Percentiles rank a stretch among this genome's conserved stretches.
Conservation (phyloP, 1,140 invertebrate genomes). For the Daktulosphaira vitifoliae region DNA sequence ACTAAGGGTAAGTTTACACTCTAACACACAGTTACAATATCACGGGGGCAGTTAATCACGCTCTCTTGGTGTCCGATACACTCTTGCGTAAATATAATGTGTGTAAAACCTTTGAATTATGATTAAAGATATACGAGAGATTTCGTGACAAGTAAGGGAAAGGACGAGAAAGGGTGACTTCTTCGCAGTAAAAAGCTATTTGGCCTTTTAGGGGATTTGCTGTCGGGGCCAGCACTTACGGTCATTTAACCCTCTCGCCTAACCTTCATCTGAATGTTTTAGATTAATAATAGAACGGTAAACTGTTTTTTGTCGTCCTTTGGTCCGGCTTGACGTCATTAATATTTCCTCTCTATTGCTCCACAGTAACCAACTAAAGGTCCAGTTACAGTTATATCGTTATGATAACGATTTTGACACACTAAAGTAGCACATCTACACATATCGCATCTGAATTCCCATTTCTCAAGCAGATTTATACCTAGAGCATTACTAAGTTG, state of each 20-base stretch:
- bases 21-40: slow-evolving; percentile 30
- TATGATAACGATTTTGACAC: slow-evolving; percentile 27
- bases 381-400: slow-evolving; percentile 15
- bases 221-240: slow-evolving; percentile 31
- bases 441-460: background rate
- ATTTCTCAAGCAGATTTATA: slow-evolving; percentile 15
- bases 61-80: slow-evolving; percentile 24
- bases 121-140: slow-evolving; percentile 31
- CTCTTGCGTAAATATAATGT: slow-evolving; percentile 8
- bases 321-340: slow-evolving; percentile 28
- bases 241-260: slow-evolving; percentile 31
- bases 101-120: slow-evolving; percentile 33
- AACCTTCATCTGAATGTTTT: slow-evolving; percentile 29
- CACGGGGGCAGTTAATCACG: slow-evolving; percentile 24
- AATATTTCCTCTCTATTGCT: slow-evolving; percentile 23
- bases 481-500: slow-evolving; percentile 1
- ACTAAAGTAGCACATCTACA: slow-evolving; percentile 10
- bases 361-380: background rate
- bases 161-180: slow-evolving; percentile 21
- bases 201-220: slow-evolving; percentile 24
- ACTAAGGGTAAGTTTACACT: slow-evolving; percentile 14
- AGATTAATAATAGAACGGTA: slow-evolving; percentile 33
- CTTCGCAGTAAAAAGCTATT: slow-evolving; percentile 30
- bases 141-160: background rate
- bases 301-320: slow-evolving; percentile 29